phyloP scores from a whole-genome alignment of 2,888 invertebrate genomes.

The Xylota segnis region DNA sequence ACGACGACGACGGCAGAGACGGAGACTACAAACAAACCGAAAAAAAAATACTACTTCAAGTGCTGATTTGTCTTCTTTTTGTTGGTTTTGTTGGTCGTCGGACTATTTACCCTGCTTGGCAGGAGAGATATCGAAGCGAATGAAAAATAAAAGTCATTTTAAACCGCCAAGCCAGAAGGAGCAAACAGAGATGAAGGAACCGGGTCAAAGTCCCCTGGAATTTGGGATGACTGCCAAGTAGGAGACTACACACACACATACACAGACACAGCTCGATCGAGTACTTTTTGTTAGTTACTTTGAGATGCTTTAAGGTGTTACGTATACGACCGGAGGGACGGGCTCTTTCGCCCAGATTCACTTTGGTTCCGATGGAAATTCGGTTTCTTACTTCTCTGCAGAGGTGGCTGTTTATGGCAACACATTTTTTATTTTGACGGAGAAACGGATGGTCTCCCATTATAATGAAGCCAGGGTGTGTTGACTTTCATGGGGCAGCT shows the following conservation, averaged over 20 bases:
- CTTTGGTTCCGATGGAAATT: constrained; percentile 23
- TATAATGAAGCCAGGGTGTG: constrained; percentile 38
- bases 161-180: constrained; percentile 12
- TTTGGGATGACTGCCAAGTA: constrained; percentile 65
- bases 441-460: constrained; percentile 5
- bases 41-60: constrained; percentile 13
- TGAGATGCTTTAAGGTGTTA: constrained; percentile 34
- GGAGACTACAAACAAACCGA: not conserved
- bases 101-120: constrained; percentile 24
- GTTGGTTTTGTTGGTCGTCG: constrained; percentile 30
- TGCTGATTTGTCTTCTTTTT: constrained; percentile 44
- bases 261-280: constrained; percentile 34
- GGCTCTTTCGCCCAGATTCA: not conserved
- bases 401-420: constrained; percentile 24
- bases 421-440: constrained; percentile 8
- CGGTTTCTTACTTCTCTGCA: constrained; percentile 15
- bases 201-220: constrained; percentile 75
- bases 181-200: constrained; percentile 32
- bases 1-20: constrained; percentile 23
- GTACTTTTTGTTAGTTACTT: constrained; percentile 32
- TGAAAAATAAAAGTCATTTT: constrained; percentile 59
- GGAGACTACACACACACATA: constrained; percentile 41
- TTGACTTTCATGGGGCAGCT: constrained; percentile 20
- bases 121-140: constrained; percentile 26
- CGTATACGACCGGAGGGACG: constrained; percentile 42